phyloP scores from a whole-genome alignment of 2,888 invertebrate species.

The Euzetes globulus region DNA sequence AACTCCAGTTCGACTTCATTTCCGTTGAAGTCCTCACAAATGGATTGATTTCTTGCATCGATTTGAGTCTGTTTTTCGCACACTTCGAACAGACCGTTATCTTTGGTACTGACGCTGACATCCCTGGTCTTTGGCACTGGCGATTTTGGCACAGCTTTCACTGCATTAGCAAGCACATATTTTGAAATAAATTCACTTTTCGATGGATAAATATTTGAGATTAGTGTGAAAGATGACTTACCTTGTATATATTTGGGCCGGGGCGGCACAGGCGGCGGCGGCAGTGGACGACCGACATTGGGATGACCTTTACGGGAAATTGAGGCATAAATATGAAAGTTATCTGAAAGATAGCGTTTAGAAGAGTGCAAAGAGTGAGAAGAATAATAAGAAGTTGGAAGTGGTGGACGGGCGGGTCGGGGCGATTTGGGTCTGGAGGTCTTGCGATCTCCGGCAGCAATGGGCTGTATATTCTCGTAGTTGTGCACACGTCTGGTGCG shows the following conservation, averaged over 20 bases:
- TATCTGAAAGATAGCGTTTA: not conserved
- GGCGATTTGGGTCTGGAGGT: not conserved
- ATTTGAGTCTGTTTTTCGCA: conserved; percentile 1
- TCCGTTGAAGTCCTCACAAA: not conserved
- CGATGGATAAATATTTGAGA: too few species aligned
- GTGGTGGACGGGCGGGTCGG: conserved; percentile 11
- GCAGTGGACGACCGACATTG: conserved; percentile 20
- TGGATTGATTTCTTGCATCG: not conserved
- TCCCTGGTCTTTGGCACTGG: not conserved
- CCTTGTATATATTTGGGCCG: conserved; percentile 22
- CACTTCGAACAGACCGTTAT: not conserved
- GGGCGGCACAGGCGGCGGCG: conserved; percentile 33
- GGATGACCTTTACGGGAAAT: not conserved
- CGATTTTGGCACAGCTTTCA: not conserved
- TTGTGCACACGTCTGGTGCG: not conserved
- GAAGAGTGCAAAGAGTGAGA: not conserved
- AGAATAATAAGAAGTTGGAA: not conserved
- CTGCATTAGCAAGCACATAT: too few species aligned
- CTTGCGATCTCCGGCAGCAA: not conserved
- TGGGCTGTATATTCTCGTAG: not conserved
- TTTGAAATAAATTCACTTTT: not conserved
- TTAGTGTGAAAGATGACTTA: not conserved
- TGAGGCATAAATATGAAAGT: not conserved
- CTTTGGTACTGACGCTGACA: not conserved
- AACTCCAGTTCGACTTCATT: not conserved